A percentile compares a stretch with the other conserved stretches of the same genome.
phyloP scores from a whole-genome alignment of 1,140 invertebrate genomes.

The Ericerus pela region DNA sequence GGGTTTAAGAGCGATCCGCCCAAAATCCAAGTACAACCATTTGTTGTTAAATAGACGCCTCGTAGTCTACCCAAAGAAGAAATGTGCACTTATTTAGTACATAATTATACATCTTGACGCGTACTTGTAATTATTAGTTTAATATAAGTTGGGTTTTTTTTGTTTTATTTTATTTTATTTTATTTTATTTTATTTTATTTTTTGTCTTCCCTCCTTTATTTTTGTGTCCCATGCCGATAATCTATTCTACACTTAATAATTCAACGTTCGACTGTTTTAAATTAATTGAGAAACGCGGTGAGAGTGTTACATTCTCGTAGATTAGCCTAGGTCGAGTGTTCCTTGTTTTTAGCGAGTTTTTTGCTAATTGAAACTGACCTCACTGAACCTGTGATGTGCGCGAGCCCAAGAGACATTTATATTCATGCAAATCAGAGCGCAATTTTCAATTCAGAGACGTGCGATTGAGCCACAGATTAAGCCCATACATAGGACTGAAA shows the following conservation, averaged over 20 bases:
- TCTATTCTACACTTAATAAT: constrained; percentile 11
- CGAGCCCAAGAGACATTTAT: no score
- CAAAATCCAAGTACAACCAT: constrained; percentile 6
- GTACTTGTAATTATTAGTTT: constrained; percentile 12
- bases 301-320: constrained; percentile 5
- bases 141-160: constrained; percentile 4
- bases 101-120: constrained; percentile 2
- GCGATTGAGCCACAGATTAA: no score
- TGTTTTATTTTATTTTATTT: no score
- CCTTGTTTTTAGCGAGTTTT: neutral
- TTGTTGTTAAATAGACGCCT: constrained; percentile 10
- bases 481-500: no score
- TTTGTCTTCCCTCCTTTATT: neutral
- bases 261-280: constrained; percentile 1
- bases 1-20: constrained; percentile 6
- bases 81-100: neutral
- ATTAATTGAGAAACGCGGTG: neutral
- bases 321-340: no score
- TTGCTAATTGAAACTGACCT: no score
- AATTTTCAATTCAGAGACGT: no score
- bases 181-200: neutral
- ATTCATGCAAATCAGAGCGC: no score
- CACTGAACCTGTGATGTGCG: no score
- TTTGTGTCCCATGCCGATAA: neutral
- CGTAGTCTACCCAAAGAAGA: constrained; percentile 5